Base-by-base conservation (phyloP, 64 coral and sea anemone species). In the Montipora efflorescens region DNA sequence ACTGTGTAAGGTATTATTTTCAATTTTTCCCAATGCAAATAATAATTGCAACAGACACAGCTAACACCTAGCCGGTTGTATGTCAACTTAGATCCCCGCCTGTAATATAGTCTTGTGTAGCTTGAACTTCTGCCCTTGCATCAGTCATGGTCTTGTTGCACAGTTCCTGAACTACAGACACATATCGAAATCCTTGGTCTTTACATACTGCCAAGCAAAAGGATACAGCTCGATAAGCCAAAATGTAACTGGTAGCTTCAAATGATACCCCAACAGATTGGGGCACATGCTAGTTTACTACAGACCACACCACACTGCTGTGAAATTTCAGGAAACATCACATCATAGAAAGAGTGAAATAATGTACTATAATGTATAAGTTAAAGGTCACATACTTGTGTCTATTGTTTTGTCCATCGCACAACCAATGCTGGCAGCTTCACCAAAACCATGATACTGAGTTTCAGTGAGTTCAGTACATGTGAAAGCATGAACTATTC, bases 401-500 rank as follows among this genome's bases (percentile, higher is more conserved):
- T 79, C 77, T 10, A 79, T 50, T 16, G 77, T 79, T 50, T 79
- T 79, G 77, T 79, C 77, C 77, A 79, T 47, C 45, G 2, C 77
- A 79, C 45, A 52, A 71, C 68, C 68, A 5, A 23, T 18, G 16
- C 68, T 15, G 16, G 68, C 68, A n/a, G 68, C 68, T 22, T 71
- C 21, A 13, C 11, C 21, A 22, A 71, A 71, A 71, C 68, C 21
- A 22, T 15, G 14, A 22, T 71, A 71, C 21, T 71, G 68, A 22
- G 68, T 71, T 22, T 71, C 68, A 71, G 68, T 71, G 15, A 71
- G 68, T n/a, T 2, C 68, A 18, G 21, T 71, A 22, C 68, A 71
- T n/a, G 68, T 71, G 68, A 71, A 71, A 5, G 77, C 77, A 79
- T 79, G 77, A 49, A 79, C 77, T 46, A 79, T 79, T 52, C 77